Conservation (phyloP, 1,140 invertebrate species). For the Geopemphigus sp. region DNA sequence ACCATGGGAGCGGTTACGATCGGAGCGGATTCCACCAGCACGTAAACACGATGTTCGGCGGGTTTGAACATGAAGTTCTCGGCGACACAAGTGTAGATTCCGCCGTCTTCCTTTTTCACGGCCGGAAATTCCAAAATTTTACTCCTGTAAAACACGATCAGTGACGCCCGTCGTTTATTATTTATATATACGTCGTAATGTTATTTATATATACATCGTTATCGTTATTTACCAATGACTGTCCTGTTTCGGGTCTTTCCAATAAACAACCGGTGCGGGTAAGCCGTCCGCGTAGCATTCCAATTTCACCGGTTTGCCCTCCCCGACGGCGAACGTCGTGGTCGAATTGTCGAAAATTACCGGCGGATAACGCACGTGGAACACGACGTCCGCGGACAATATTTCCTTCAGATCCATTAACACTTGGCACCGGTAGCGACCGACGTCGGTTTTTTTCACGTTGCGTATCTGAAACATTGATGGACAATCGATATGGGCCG, state of each 20-base stretch:
- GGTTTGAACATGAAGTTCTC: constrained; percentile 85
- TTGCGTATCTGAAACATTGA: constrained; percentile 73
- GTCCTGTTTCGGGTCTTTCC: no score
- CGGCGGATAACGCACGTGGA: constrained; percentile 80
- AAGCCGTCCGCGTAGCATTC: constrained; percentile 85
- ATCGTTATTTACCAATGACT: constrained; percentile 56
- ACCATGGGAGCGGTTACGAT: constrained; percentile 79
- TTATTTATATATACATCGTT: not conserved
- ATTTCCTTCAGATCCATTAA: constrained; percentile 74
- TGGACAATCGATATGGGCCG: no score
- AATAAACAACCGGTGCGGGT: constrained; percentile 79
- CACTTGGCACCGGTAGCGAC: constrained; percentile 83
- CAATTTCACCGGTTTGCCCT: constrained; percentile 74
- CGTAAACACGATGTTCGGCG: constrained; percentile 78
- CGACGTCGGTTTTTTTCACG: constrained; percentile 90
- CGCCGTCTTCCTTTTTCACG: constrained; percentile 83
- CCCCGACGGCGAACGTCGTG: constrained; percentile 77
- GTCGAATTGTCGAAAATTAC: constrained; percentile 92
- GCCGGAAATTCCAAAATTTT: constrained; percentile 77
- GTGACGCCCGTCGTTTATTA: no score
- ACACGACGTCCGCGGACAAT: constrained; percentile 72
- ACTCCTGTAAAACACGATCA: constrained; percentile 66
- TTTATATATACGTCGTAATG: constrained; percentile 49
- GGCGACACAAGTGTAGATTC: constrained; percentile 90
- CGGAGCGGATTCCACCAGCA: constrained; percentile 85